Evolutionary conservation across 2,113 vertebrate species (phyloP), one percentile per base, ranked within the genome.

Genomic region (Pelodiscus sinensis): DNA sequence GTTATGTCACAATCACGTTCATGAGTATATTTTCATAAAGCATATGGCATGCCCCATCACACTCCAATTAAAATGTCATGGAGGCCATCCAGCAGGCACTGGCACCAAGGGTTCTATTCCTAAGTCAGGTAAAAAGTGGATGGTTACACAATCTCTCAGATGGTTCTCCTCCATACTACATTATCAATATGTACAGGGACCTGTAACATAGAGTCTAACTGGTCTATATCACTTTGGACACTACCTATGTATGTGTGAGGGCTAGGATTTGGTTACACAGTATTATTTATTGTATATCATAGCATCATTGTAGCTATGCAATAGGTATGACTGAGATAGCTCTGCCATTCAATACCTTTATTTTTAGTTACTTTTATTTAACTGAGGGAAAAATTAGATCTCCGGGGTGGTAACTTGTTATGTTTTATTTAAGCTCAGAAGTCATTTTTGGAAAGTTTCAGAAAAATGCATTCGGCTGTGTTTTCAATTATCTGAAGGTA

Each of bases 391-490:
- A 58, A 3, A 92, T 3, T 52, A 92, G 27, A 83, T 85, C 44
- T 44, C 21, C 89, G 51, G 0, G 5, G 7, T 8, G 85, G 82
- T 90, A 93, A 81, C 16, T 71, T 50, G 10, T 86, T 15, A 77
- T 90, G 92, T 90, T 94, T 95, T 3, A 3, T 51, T 94, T 92
- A 75, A 90, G 12, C 4, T 57, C 9, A 6, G 10, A 94, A 93
- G 82, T 68, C 13, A 31, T 50, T 50, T 77, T 25, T 89, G 27
- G 1, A 71, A 83, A 51, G 35, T 85, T 94, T 86, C 82, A 29
- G 56, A 86, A 90, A 88, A 92, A 44, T 21, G 1, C 77, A 91
- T 80, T 51, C 11, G 78, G 25, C 0, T 24, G 13, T 90, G 88
- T 92, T 93, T 89, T 91, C 75, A 25, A 15, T 13, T 94, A 52